These are phyloP conservation scores for Neogale vison DNA, from an alignment of 2,113 vertebrate species.

Conservation along the genomic window DNA sequence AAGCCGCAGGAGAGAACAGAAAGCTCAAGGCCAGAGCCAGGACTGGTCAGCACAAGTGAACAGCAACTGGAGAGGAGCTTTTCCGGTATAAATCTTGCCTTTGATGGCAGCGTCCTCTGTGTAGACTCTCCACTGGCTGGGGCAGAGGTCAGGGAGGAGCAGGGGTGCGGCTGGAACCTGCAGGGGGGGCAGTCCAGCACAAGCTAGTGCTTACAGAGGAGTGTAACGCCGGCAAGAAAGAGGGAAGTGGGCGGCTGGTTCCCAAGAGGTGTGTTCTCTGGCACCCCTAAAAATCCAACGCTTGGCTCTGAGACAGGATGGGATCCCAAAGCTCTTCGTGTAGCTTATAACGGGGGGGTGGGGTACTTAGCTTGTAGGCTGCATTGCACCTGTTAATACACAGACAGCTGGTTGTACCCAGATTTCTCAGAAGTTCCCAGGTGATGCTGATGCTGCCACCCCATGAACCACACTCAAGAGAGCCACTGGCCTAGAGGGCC, in stretches of 20 bases:
- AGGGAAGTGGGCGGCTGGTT: background rate
- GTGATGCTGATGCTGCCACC: background rate
- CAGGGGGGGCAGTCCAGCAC: background rate
- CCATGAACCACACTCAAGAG: background rate
- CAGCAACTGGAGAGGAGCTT: background rate
- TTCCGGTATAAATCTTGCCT: background rate
- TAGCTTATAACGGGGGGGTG: background rate
- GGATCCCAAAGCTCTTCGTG: background rate
- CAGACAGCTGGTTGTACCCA: background rate
- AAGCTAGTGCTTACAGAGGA: background rate
- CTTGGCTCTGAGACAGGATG: background rate
- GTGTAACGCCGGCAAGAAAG: background rate
- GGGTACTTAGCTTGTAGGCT: background rate
- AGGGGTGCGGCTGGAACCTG: fast-evolving
- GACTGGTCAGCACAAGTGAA: background rate
- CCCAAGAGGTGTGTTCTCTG: background rate
- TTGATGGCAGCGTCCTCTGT: background rate
- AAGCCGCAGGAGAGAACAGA: background rate
- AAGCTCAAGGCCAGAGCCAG: background rate
- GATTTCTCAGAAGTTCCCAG: background rate
- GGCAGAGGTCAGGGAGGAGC: background rate
- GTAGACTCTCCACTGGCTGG: fast-evolving
- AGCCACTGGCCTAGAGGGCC: background rate
- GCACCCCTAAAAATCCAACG: background rate
- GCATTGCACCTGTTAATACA: background rate